Conservation (phyloP, 1,140 invertebrate species). For the Saccostrea cuccullata region DNA sequence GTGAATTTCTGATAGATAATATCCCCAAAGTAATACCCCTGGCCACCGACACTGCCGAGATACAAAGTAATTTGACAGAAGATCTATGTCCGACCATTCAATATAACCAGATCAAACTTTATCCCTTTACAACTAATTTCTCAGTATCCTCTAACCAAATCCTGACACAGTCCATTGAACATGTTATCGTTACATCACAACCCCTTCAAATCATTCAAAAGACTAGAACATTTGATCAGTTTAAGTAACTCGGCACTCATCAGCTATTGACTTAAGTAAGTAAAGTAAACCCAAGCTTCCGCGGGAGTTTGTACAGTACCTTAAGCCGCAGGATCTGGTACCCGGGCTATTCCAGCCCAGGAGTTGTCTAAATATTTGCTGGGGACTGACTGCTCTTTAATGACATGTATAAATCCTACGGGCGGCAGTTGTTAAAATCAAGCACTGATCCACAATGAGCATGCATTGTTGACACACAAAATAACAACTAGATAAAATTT, state of each 20-base stretch:
- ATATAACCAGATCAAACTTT: not conserved
- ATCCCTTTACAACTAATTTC: not conserved
- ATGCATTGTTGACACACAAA: conserved; percentile 28
- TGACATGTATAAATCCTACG: conserved; percentile 20
- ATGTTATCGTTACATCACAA: not conserved
- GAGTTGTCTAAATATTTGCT: conserved; percentile 32
- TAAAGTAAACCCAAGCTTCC: not conserved
- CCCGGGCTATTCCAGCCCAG: not conserved
- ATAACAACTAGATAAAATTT: conserved; percentile 29
- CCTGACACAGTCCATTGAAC: conserved; percentile 1
- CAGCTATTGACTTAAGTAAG: not conserved
- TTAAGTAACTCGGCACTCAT: not conserved
- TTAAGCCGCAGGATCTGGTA: not conserved
- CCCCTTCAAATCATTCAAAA: not conserved
- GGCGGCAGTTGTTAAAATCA: conserved; percentile 6
- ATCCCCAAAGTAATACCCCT: not conserved
- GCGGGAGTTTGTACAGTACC: conserved; percentile 11
- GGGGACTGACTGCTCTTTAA: conserved; percentile 29
- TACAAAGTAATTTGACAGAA: not conserved
- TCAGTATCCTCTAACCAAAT: conserved; percentile 22
- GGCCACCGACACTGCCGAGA: not conserved
- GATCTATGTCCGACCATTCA: not conserved
- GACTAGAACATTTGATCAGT: conserved; percentile 21
- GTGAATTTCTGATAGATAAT: not conserved
- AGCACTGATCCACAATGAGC: not conserved